Base-by-base conservation (phyloP, 2,113 vertebrate species). In the Canis aureus region DNA sequence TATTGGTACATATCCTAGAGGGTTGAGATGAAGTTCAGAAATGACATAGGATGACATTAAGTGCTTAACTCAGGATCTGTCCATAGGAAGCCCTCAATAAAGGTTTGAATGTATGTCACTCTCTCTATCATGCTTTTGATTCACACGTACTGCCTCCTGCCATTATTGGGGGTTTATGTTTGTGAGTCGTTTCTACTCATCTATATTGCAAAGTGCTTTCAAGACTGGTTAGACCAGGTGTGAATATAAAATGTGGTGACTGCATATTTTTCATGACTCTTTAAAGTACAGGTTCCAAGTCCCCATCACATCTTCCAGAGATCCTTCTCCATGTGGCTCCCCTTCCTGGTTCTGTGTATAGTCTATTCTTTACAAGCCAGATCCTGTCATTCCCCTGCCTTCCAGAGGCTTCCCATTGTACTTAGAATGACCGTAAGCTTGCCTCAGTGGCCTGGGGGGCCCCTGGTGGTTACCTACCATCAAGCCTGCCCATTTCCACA, bases 361-460 rank as follows among this genome's bases (percentile, higher is more conserved):
- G n/a, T 43, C 35, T 62, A 8, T 32, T 20, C 67, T 95, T 55
- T 22, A 19, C 11, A 5, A 67, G 81, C 22, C 49, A 23, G 4
- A 13, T 32, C 59, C 49, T 51, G 43, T n/a, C 53, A 3, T 29
- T n/a, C 17, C 0, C 5, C 5, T 10, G 38, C 27, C 53, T 49
- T 49, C 17, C 69, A 35, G 69, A 9, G 12, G 7, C 69, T 85
- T 62, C 62, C 53, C 11, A 17, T 11, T 64, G 59, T 4, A 29
- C 79, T 81, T n/a, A 78, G 82, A 78, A 51, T 27, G 67, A 80
- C 38, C 29, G 3, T 51, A 5, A 53, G 51, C 62, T 6, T 59
- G 35, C 15, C 55, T 8, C 25, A 0, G 0, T 43, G 62, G 29
- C 19, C 78, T 11, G 10, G 5, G 53, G 51, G 22, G 64, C 29